Base-by-base conservation (phyloP, 1,140 invertebrate genomes). In the Homalodisca vitripennis region DNA sequence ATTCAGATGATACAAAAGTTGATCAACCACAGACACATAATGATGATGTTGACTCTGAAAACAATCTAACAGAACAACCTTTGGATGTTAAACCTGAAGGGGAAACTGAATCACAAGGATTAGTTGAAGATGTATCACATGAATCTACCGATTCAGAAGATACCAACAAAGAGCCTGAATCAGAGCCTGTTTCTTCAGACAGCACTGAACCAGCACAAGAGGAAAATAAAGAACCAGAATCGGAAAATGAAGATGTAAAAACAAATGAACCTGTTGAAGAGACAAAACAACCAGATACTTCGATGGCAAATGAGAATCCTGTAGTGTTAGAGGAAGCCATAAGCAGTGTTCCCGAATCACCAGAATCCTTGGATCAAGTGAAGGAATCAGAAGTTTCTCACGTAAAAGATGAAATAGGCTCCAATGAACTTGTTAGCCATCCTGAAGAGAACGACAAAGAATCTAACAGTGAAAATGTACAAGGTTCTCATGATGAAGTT, bases 211-310 rank as follows among this genome's bases (percentile, higher is more conserved):
- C 6, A 41, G 34, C 34, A 41, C 6, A 41, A 60, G 55, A 60
- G 13, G 55, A 27, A 51, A 3, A 51, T 14, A 51, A 14, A 20
- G 65, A 3, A 47, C 24, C 65, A 26, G 32, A 24, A n/a, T n/a
- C n/a, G 3, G 46, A 67, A 29, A 67, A 17, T 46, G 46, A 26
- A 71, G 84, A 84, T 78, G 82, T 79, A 46, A 80, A 80, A 68
- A 68, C 78, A 32, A 80, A 81, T 55, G 78, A 80, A 68, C 77
- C 6, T 12, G 48, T 81, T 72, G 78, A 78, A 53, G 81, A 75
- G 20, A 74, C 74, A 24, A 80, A 82, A 57, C 82, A 82, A 73
- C 79, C 73, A 77, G 81, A 81, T 79, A 78, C 78, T 77, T 70
- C 65, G 26, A 32, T 51, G 48, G 1, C 13, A 67, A 34, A 63